Evolutionary conservation across 2,113 vertebrate species (phyloP), one percentile per base, ranked within the genome.

Genomic region (Tyrannus savana): DNA sequence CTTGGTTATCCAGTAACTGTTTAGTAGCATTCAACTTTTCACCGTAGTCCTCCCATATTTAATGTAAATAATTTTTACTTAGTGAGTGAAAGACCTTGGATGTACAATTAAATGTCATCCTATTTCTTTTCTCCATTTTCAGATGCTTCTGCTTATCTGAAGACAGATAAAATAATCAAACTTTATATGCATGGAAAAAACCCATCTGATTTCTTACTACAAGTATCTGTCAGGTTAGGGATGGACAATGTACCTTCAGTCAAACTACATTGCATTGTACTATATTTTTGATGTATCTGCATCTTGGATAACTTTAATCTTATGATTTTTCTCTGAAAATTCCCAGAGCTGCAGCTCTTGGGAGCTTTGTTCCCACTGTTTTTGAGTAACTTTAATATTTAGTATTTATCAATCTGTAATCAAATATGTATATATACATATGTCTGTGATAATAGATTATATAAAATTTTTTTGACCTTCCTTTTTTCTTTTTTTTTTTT

Each of bases 401-500:
- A 46, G 16, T 64, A 69, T 84, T 89, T 73, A 28, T 60, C 76
- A 0, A 47, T 56, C 13, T 56, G 1, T 42, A 64, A 56, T 42
- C 5, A 71, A 62, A 27, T 28, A 58, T 19, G 28, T 31, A 46
- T n/a, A 62, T 50, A n/a, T 58, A 35, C 9, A 23, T 55, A 21
- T 41, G 4, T 31, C 9, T 75, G 19, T 4, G 5, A 14, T 50
- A 72, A 52, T 17, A 79, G 60, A 59, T 50, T 41, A 23, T 23
- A 14, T 42, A 39, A 76, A 78, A 23, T 53, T 67, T 12, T 12
- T 53, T 86, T 89, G 16, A 31, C 58, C 19, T 67, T 91, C 6
- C 24, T 64, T 59, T 4, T 11, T 27, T 47, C 4, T 16, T 12
- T 41, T 41, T 39, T 2, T 2, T 41, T 3, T 2, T 2, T 10